Evolutionary conservation across 2,113 vertebrate species (phyloP), one percentile per base, ranked within the genome.

Genomic region (Alexandromys fortis): DNA sequence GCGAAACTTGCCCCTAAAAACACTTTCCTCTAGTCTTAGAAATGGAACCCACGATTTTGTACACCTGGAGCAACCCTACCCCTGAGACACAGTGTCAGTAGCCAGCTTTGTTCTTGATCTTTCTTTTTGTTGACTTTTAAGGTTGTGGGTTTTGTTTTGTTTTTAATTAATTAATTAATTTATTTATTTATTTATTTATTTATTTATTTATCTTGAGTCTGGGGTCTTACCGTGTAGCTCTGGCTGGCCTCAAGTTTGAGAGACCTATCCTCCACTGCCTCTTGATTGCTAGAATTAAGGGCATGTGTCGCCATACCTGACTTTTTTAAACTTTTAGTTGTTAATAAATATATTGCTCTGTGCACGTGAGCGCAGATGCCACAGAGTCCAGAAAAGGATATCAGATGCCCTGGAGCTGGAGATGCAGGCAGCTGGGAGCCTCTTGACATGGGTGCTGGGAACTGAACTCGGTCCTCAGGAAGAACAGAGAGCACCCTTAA

Each of bases 61-160:
- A n/a, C 10, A 28, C 3, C 22, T 1, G 24, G 21, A 2, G 8
- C 1, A 16, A 10, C 45, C 14, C 7, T 45, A 45, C 16, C n/a
- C 13, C 26, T 2, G 81, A 45, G 55, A 63, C 61, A 63, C 26
- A 85, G 24, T 17, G 58, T 16, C n/a, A 63, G 81, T 38, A 9
- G n/a, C 81, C 49, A 90, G 70, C 45, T 30, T 47, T 47, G n/a
- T 5, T 45, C 61, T 67, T 72, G 52, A 16, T 26, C 61, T 83
- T 42, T 22, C 22, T 16, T 77, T 65, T 70, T 89, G 47, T 75
- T 55, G 49, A 22, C 47, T 76, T 89, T 89, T 61, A 61, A 63
- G 28, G 28, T 33, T 85, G 28, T 28, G n/a, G 28, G 35, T 6
- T 82, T 82, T 82, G 35, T 30, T 16, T 83, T 61, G 21, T 28